A percentile compares a stretch with the other conserved stretches of the same genome.
Conservation (phyloP, 2,113 vertebrate species). For the Perccottus glenii region DNA sequence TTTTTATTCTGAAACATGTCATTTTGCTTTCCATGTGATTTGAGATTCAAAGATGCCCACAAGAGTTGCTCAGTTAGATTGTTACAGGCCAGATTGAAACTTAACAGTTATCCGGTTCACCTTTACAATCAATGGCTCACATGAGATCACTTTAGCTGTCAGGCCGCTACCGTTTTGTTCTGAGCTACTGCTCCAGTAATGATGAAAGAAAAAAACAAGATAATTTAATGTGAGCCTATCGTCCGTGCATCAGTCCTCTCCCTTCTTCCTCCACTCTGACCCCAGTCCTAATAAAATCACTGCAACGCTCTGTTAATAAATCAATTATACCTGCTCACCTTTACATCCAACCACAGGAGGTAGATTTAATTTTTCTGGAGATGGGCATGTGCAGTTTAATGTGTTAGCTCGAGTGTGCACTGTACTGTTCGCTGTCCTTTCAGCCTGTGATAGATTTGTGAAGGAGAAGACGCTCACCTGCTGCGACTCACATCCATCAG, state of each 20-base stretch:
- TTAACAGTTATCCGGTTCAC: background rate
- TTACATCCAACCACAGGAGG: conserved; percentile 33
- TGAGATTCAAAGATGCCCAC: background rate
- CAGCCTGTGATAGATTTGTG: conserved; percentile 19
- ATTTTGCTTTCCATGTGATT: too few relatives aligned
- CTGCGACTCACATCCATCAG: conserved; percentile 19
- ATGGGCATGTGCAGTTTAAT: conserved; percentile 16
- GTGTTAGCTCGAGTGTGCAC: background rate
- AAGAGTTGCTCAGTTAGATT: background rate
- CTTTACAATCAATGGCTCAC: conserved; percentile 13
- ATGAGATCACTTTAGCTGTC: conserved; percentile 14
- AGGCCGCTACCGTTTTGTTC: conserved; percentile 8
- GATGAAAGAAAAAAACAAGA: conserved; percentile 19
- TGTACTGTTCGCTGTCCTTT: background rate
- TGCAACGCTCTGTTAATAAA: conserved; percentile 39
- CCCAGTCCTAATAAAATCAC: conserved; percentile 30
- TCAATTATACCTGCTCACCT: conserved; percentile 30
- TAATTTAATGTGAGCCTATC: conserved; percentile 53
- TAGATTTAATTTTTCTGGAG: conserved; percentile 38
- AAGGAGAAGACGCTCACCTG: conserved; percentile 18
- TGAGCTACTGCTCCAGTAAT: conserved; percentile 29
- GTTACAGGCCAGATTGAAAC: background rate
- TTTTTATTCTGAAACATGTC: too few relatives aligned
- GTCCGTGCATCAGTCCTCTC: conserved; percentile 12
- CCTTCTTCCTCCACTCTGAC: conserved; percentile 18